Evolutionary conservation across 2,888 invertebrate species (phyloP), one percentile per base, ranked within the genome.

Genomic region (Philereme vetulata): DNA sequence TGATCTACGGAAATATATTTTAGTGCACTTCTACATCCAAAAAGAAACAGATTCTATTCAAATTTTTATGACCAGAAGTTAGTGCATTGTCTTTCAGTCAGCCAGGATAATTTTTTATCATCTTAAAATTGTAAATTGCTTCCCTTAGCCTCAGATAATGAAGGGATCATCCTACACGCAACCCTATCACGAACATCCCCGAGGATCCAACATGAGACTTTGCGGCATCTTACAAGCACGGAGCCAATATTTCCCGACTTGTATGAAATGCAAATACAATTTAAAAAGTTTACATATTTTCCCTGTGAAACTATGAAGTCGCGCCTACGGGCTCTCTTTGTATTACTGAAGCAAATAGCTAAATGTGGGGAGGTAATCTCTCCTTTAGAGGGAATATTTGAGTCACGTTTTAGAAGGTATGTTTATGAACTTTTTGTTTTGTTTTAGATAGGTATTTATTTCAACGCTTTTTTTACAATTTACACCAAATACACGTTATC

Each of bases 221-320:
- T 82, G 82, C 78, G 74, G 74, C 71, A 69, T 78, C 72, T 71
- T 74, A 67, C 78, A 73, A 78, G 82, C 84, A 82, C 78, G 81
- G 75, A 84, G 82, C 82, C 86, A 88, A 90, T 89, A 88, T 90
- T 87, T 86, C 80, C 79, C 75, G 74, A 81, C 82, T 80, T 82
- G 83, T 85, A 89, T 90, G 85, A 88, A 88, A 88, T 86, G 87
- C 88, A 92, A 91, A 90, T 90, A 92, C 84, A 89, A 90, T 90
- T 90, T 89, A 81, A 87, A 90, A 90, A 87, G 90, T 89, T 88
- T 62, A 59, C 58, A 84, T 88, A 90, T 89, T 88, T 88, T 89
- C 87, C 84, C 84, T 78, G 81, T 75, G 81, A 78, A 79, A 83
- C 84, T 78, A 77, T 79, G 78, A 81, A 81, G 79, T 81, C 76